Base-by-base conservation (phyloP, 2,888 invertebrate genomes). In the Drosophila subsilvestris region DNA sequence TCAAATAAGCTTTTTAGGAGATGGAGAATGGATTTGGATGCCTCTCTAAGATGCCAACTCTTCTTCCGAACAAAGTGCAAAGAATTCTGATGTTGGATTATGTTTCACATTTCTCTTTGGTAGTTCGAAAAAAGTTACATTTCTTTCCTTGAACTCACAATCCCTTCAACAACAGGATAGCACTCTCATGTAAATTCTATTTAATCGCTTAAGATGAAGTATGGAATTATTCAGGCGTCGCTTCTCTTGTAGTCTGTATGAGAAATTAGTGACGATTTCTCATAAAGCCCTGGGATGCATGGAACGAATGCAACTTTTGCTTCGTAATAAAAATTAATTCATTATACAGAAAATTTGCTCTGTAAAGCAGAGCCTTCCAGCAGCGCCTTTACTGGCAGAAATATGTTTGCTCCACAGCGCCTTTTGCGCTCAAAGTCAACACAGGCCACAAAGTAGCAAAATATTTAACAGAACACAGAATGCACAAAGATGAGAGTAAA, bases 401-500 rank as follows among this genome's bases (percentile, higher is more conserved):
- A 58, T 58, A 32, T 56, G 48, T 48, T 61, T 47, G 43, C 44
- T 63, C 18, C 14, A 32, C 22, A 49, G 25, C 48, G 43, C 47
- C 20, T 53, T 20, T 25, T 20, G 43, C 43, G 45, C 44, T 59
- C 72, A 78, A 78, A 78, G 75, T 27, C 45, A 60, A 58, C 66
- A 51, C 49, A 45, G 55, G 61, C 59, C 66, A 42, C 59, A 63
- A 63, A 56, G 58, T 74, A 22, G 32, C 20, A 62, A 77, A 66
- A 71, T 71, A 66, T 77, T 73, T 73, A 63, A 49, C 43, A 32
- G 49, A 63, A 60, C 61, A 29, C 61, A 32, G 43, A 63, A 61
- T 61, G 61, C 48, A 61, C 20, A n/a, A 49, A 61, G 61, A 50
- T 14, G 49, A 44, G 9, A 63, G 48, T 55, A 20, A 44, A 56